Percentiles rank a stretch among this genome's conserved stretches.
These are phyloP conservation scores for Onychomys torridus DNA, from an alignment of 2,797 vertebrate species.

Conservation along the genomic window DNA sequence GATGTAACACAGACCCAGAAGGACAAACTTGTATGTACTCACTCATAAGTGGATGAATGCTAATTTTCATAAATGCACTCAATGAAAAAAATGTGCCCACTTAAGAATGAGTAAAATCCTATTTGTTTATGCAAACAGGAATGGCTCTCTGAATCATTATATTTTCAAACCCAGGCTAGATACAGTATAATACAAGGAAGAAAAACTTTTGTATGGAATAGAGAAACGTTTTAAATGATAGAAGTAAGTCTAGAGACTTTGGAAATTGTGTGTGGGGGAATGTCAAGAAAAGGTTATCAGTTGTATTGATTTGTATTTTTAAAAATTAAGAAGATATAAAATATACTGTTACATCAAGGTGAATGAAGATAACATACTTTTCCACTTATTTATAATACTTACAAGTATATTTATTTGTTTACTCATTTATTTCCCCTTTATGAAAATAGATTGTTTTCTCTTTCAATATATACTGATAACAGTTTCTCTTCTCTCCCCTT, in stretches of 20 bases:
- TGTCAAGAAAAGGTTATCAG: neutral
- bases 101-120: neutral
- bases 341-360: no score
- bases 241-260: neutral
- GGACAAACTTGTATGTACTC: no score
- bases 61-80: neutral
- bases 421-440: no score
- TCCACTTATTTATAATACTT: no score
- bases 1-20: no score
- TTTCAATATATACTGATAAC: neutral
- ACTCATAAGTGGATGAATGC: no score
- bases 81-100: rapidly evolving
- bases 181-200: no score
- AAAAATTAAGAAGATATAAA: neutral
- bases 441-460: neutral
- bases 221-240: neutral
- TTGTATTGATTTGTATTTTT: neutral
- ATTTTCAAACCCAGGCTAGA: neutral
- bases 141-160: neutral
- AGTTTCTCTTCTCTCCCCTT: neutral
- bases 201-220: neutral
- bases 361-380: no score
- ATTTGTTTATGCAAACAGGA: neutral
- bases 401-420: neutral
- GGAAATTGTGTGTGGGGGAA: neutral